These are phyloP conservation scores for Pseudorasbora parva DNA, from an alignment of 2,113 vertebrate species.

Conservation along the genomic window DNA sequence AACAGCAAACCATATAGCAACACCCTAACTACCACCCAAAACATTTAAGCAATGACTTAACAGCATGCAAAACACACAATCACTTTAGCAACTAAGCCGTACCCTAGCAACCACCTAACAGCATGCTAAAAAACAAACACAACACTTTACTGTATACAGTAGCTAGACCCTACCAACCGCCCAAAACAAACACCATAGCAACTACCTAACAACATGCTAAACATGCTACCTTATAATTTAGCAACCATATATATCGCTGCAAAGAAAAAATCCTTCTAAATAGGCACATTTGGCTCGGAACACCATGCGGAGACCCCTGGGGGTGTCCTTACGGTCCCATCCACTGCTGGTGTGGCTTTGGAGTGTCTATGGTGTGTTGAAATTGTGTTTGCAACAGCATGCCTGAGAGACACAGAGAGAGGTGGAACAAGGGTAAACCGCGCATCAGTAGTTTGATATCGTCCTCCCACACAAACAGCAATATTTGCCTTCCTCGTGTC, in stretches of 20 bases:
- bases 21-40: background rate
- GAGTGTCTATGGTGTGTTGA: background rate
- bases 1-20: no score
- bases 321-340: background rate
- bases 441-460: constrained; percentile 17
- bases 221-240: background rate
- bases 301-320: background rate
- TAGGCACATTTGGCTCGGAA: background rate
- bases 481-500: constrained; percentile 18
- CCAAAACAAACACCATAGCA: background rate
- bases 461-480: constrained; percentile 25
- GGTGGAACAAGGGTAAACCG: constrained; percentile 5
- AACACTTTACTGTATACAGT: no score
- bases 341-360: background rate
- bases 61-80: background rate
- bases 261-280: background rate
- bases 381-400: background rate
- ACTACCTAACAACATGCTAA: background rate
- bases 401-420: background rate
- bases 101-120: background rate
- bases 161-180: no score
- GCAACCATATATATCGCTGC: background rate
- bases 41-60: background rate
- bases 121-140: no score
- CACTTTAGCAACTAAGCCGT: background rate